These are phyloP conservation scores for Cremastobaeus sp. DNA, from an alignment of 2,888 invertebrate genomes.

Conservation along the genomic window DNA sequence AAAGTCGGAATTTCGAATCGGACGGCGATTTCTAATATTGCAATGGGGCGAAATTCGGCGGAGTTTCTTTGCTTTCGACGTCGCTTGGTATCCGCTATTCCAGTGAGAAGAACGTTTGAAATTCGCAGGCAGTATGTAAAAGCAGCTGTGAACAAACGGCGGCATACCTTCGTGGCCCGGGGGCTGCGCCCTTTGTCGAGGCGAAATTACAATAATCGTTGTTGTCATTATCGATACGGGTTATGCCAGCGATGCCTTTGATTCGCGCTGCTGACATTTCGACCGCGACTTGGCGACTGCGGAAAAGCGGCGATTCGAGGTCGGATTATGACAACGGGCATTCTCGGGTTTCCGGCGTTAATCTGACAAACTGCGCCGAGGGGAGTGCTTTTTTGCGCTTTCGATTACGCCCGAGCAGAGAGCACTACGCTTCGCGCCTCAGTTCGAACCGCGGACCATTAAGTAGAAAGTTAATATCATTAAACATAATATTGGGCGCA, in stretches of 20 bases:
- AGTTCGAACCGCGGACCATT: constrained; percentile 78
- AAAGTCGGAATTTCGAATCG: too few relatives aligned
- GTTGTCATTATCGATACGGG: constrained; percentile 75
- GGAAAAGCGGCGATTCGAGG: neutral
- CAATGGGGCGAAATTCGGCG: too few relatives aligned
- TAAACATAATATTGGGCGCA: constrained; percentile 79
- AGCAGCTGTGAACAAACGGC: constrained; percentile 58
- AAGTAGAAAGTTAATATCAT: constrained; percentile 79
- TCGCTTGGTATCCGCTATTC: constrained; percentile 12
- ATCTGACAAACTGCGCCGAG: constrained; percentile 70
- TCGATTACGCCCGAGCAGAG: constrained; percentile 50
- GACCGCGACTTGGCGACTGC: neutral
- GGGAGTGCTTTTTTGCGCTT: constrained; percentile 69
- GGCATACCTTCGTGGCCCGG: constrained; percentile 69
- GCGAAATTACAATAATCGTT: constrained; percentile 76
- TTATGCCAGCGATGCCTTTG: constrained; percentile 76
- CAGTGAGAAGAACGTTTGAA: constrained; percentile 29
- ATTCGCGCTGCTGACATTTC: constrained; percentile 62
- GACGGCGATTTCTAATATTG: too few relatives aligned
- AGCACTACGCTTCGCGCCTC: constrained; percentile 72
- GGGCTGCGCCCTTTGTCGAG: constrained; percentile 71
- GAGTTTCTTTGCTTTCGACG: too few relatives aligned
- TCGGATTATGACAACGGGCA: neutral
- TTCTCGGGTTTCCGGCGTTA: constrained; percentile 42
- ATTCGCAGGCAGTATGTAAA: constrained; percentile 45